Base-by-base conservation (phyloP, 2,888 invertebrate species). In the Digitonthophagus gazella region DNA sequence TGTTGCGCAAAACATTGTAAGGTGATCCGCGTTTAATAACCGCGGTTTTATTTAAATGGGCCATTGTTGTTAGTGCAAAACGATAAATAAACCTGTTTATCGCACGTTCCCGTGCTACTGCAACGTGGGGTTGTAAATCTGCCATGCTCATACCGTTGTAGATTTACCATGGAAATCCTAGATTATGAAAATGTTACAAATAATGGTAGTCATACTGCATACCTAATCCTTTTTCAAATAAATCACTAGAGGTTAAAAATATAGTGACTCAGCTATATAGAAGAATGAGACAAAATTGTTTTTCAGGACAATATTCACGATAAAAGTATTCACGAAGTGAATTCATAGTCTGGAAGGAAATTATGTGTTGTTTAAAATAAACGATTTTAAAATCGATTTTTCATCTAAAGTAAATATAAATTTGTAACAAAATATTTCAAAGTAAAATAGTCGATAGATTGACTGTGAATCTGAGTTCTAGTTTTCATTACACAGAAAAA, bases 141-240 rank as follows among this genome's bases (percentile, higher is more conserved):
- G 3, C 28, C 28, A 11, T 44, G 3, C 28, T 44, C 28, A 44
- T 44, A 44, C 28, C 28, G 6, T 5, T 11, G 11, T 5, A 11
- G 6, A 57, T 57, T 15, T 57, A 61, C 16, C 61, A n/a, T 19
- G 1, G 18, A 61, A 61, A 19, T 61, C 61, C 15, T 18, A 61
- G 61, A 19, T 61, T 61, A 18, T 18, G 19, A 44, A 44, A 44
- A 44, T 44, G 28, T 44, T 44, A 44, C 28, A 5, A 22, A 22
- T 22, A 22, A 22, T 6, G 22, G 3, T 22, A 3, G 6, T 6
- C 3, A 22, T 58, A 15, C 16, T 5, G 58, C 1, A 22, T 4
- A n/a, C 57, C 14, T 61, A 61, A 61, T 61, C 61, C 61, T 15
- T 15, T 18, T 8, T 8, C 61, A 61, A 61, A 61, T 19, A 61